Evolutionary conservation across 2,797 vertebrate genomes (phyloP), one percentile per base, ranked within the genome.

Genomic region (Hybognathus amarus): DNA sequence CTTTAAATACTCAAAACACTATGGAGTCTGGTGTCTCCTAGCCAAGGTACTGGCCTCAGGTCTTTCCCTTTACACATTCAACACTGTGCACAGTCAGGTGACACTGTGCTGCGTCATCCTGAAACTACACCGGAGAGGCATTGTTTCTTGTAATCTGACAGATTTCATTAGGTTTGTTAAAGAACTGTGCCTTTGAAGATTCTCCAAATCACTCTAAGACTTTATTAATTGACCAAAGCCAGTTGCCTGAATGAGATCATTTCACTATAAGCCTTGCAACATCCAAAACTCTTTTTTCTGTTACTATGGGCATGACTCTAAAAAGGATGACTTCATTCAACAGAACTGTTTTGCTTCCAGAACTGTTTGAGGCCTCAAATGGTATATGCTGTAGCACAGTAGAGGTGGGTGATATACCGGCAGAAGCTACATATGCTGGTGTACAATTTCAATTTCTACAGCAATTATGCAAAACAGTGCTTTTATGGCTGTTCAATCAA

Each of bases 31-130:
- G 97, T 93, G 90, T 78, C 96, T 97, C 85, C 67, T 97, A 84
- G 96, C 98, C 1, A 98, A 99, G 97, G 98, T 99, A 61, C 82
- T 94, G 84, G 96, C 98, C 22, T 95, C 96, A 69, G 88, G 85
- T 68, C 91, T 97, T 52, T 98, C 97, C 45, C 90, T 96, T 0
- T 85, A 97, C 30, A 88, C 97, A 87, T 99, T 99, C 90, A 87
- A 92, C 85, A 91, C 90, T 89, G 90, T 90, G 83, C 76, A 96
- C 73, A 96, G 94, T 67, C 73, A 88, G 1, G 82, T 89, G 1
- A 92, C 95, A 1, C 80, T 64, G n/a, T n/a, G n/a, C n/a, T n/a
- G n/a, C n/a, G n/a, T n/a, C n/a, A n/a, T n/a, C n/a, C n/a, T n/a
- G n/a, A n/a, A n/a, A n/a, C n/a, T n/a, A n/a, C n/a, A n/a, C n/a